Percentiles rank a stretch among this genome's conserved stretches.
Conservation (phyloP, 2,797 vertebrate species). For the Mus minutoides region DNA sequence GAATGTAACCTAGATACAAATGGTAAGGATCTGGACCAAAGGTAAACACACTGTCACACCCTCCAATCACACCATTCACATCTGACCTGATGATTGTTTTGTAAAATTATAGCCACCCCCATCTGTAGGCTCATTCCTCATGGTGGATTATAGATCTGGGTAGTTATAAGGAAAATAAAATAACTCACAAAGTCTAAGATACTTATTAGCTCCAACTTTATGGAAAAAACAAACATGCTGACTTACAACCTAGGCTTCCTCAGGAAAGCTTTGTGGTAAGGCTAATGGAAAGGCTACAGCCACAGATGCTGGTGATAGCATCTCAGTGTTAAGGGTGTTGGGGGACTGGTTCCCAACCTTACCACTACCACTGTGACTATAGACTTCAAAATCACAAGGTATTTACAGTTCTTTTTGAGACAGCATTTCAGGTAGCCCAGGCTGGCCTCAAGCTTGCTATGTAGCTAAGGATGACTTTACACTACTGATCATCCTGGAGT, state of each 20-base stretch:
- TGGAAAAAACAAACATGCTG: not conserved
- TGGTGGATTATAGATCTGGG: not conserved
- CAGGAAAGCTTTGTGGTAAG: not conserved
- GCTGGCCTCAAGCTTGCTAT: not conserved
- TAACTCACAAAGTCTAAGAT: not conserved
- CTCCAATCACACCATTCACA: not conserved
- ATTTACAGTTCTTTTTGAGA: not conserved
- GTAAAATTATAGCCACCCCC: not conserved
- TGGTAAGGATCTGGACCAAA: not conserved
- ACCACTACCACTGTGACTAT: not conserved
- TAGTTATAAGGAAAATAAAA: not conserved
- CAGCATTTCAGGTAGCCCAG: not conserved
- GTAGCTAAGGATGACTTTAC: not conserved
- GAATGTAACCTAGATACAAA: not conserved
- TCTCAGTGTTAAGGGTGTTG: not conserved
- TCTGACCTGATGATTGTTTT: not conserved
- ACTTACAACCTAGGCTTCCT: not conserved
- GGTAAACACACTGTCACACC: not conserved
- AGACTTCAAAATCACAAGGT: slow-evolving; percentile 30
- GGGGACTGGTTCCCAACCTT: not conserved
- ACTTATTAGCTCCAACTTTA: not conserved
- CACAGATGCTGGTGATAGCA: not conserved
- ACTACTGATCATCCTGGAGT: no score
- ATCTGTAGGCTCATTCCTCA: not conserved
- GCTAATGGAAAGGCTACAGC: not conserved